Percentiles rank a stretch among this genome's conserved stretches.
Evolutionary conservation across 1,140 invertebrate species (phyloP).

Genomic region (Panagrolaimus sp.): DNA sequence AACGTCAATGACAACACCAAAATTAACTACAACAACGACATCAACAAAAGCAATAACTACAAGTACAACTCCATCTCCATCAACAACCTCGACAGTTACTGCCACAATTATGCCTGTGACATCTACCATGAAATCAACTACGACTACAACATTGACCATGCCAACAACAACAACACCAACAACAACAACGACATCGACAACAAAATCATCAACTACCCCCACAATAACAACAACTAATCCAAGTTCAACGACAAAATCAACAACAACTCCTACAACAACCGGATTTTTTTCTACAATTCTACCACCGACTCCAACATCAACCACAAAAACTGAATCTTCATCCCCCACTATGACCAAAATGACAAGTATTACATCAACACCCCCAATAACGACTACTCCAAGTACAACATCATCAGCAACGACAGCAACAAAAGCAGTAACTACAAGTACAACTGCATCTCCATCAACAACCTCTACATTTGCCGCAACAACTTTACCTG

Average conservation of each 20-base stretch:
- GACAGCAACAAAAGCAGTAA: background rate
- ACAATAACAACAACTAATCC: too few species aligned
- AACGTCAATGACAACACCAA: too few species aligned
- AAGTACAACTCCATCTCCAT: background rate
- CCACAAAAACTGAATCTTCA: too few species aligned
- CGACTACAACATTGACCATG: background rate
- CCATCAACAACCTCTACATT: background rate
- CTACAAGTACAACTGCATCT: background rate
- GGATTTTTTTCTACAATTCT: too few species aligned
- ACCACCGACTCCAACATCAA: too few species aligned
- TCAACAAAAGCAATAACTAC: background rate
- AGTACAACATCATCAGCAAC: background rate
- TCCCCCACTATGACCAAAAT: background rate
- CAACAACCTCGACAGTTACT: background rate
- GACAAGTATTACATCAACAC: background rate
- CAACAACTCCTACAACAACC: too few species aligned
- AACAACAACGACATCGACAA: too few species aligned
- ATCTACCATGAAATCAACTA: background rate
- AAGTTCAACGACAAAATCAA: too few species aligned
- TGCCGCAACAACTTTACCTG: background rate
- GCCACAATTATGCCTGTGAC: background rate
- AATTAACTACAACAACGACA: too few species aligned
- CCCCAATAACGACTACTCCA: background rate
- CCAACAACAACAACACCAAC: background rate
- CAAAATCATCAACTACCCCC: too few species aligned